Base-by-base conservation (phyloP, 2,797 vertebrate species). In the Passerculus sandwichensis region DNA sequence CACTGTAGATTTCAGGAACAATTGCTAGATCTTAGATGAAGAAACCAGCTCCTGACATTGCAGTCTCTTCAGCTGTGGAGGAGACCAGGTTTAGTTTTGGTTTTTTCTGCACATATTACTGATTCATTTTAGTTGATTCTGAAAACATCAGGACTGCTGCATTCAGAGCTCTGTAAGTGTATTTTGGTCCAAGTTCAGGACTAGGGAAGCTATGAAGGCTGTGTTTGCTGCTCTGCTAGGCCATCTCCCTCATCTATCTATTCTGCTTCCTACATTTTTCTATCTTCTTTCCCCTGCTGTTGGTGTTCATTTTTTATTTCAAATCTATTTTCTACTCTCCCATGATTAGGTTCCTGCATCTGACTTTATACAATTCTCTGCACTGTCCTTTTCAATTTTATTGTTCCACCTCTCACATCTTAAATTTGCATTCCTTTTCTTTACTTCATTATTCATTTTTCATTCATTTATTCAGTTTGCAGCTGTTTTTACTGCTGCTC, bases 371-470 rank as follows among this genome's bases (percentile, higher is more conserved):
- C 72, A 91, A 40, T 96, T 93, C 78, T 88, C 47, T 79, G 20
- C 27, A 6, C 60, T 69, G 80, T 81, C 88, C 62, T 80, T 95
- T 93, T 83, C 88, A 74, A 91, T 96, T 94, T 91, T 5, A 7
- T 57, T 92, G 29, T 80, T 47, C 25, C 40, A 72, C 85, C 59
- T 77, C 91, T 96, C 73, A 34, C 30, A 54, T 54, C 34, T 88
- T 81, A 78, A 89, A 94, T 93, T 92, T 96, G 53, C 86, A 87
- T 92, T 85, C 57, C 53, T 92, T 89, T 81, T 92, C 67, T 94
- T 97, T 95, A 88, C 54, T 87, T 93, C 53, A n/a, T 93, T 89
- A 84, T 75, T 94, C 48, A 88, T 74, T 93, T 93, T 92, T 77
- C 59, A 84, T 95, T 81, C 34, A 23, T 91, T 94, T 92, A 65